Evolutionary conservation across 2,113 vertebrate genomes (phyloP).

Genomic region (Sinocyclocheilus anshuiensis): DNA sequence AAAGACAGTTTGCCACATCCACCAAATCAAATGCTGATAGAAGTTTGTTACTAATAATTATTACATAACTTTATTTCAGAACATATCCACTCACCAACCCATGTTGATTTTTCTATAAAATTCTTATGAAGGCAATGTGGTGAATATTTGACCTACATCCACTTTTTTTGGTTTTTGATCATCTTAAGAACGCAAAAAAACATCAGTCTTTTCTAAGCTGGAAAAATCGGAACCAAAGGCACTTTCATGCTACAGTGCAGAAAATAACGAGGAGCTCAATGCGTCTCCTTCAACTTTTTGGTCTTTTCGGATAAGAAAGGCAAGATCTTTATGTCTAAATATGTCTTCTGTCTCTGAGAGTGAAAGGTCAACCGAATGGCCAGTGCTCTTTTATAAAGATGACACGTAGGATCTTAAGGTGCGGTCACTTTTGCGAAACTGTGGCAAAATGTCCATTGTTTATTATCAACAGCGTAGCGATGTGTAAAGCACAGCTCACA

Average conservation of each 20-base stretch:
- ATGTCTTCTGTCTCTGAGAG: conserved; percentile 41
- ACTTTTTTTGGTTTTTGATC: conserved; percentile 84
- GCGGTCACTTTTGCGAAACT: conserved; percentile 3
- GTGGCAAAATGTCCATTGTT: background rate
- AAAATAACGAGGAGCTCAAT: conserved; percentile 80
- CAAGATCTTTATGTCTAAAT: conserved; percentile 73
- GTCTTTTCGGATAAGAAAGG: conserved; percentile 85
- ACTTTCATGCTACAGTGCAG: conserved; percentile 95
- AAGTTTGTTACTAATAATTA: conserved; percentile 61
- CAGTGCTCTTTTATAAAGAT: conserved; percentile 46
- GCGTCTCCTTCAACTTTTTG: conserved; percentile 79
- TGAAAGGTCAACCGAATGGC: conserved; percentile 53
- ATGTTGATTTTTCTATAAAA: conserved; percentile 64
- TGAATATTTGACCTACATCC: conserved; percentile 83
- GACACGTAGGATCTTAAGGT: conserved; percentile 37
- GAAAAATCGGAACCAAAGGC: conserved; percentile 94
- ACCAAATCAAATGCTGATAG: conserved; percentile 59
- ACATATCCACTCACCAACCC: conserved; percentile 52
- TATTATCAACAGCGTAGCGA: background rate
- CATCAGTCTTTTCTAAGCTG: conserved; percentile 90
- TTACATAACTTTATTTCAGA: conserved; percentile 51
- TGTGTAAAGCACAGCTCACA: background rate
- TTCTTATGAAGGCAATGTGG: conserved; percentile 94
- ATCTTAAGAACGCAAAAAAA: conserved; percentile 74
- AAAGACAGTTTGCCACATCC: conserved; percentile 34